Evolutionary conservation across 2,113 vertebrate genomes (phyloP), one percentile per base, ranked within the genome.

Genomic region (Siniperca knerii): DNA sequence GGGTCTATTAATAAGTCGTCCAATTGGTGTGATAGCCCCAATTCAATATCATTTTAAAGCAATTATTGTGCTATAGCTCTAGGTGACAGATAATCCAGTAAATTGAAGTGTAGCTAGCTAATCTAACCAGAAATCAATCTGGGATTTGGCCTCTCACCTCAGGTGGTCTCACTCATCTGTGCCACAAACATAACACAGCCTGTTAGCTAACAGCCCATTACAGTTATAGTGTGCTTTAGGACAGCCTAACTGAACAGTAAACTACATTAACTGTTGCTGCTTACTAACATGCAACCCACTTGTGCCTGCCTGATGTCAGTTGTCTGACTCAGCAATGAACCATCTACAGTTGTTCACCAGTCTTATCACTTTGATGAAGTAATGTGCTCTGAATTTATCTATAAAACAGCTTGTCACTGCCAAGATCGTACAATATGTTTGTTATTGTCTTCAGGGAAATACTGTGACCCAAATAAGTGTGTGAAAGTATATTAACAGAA

Each of bases 311-410:
- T 77, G 74, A 87, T 40, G 44, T 83, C 69, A 76, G 57, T 61
- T 64, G 23, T 82, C 81, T 89, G 50, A 90, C 74, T 83, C 82
- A 55, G 57, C 75, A 35, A 18, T 65, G 23, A 73, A 57, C 37
- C 21, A 48, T 84, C 62, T 55, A 29, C 80, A 29, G 37, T 62
- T 80, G 44, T 58, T 83, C 13, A 33, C 46, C 29, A 29, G 0
- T 48, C 50, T 44, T 85, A 85, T 88, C 73, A 9, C 64, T 64
- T 12, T 48, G 67, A 44, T 66, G 25, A 90, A 83, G 76, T 58
- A 40, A 82, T 48, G 23, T 66, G 75, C 16, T 60, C 48, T 50
- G 0, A 76, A 66, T 82, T n/a, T 83, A 66, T 86, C 48, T 80
- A 11, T 29, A 52, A 50, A 79, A 81, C 55, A 67, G 16, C 35